A percentile compares a stretch with the other conserved stretches of the same genome.
Evolutionary conservation across 2,888 invertebrate species (phyloP).

Genomic region (Nebria brevicollis): DNA sequence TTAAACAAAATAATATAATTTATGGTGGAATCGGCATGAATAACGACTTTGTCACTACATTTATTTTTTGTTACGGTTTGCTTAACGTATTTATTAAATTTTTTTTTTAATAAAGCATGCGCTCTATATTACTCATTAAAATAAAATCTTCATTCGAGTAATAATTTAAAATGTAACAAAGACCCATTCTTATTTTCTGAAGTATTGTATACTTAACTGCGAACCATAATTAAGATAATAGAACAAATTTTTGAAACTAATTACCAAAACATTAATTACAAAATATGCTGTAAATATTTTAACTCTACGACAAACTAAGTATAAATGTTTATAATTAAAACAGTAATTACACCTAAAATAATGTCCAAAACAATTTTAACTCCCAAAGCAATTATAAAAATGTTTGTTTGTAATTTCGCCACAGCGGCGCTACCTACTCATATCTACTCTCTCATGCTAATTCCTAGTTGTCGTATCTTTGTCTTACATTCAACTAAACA

Average conservation of each 20-base stretch:
- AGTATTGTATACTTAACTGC: neutral
- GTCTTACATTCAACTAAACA: neutral
- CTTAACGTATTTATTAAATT: too few species aligned
- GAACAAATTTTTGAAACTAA: neutral
- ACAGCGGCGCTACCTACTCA: constrained; percentile 27
- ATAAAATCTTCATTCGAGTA: too few species aligned
- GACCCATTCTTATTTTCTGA: neutral
- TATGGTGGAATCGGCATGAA: too few species aligned
- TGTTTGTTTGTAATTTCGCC: constrained; percentile 16
- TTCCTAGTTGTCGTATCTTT: neutral
- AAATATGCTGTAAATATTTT: neutral
- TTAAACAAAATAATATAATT: too few species aligned
- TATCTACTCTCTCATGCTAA: neutral
- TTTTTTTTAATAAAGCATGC: too few species aligned
- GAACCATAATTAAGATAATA: neutral
- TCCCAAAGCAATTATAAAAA: constrained; percentile 27
- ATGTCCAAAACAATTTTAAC: constrained; percentile 16
- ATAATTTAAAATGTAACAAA: too few species aligned
- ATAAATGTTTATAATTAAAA: constrained; percentile 14
- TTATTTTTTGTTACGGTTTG: too few species aligned
- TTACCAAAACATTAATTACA: neutral
- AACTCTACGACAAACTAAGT: neutral
- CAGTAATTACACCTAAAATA: constrained; percentile 12
- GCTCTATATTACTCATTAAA: too few species aligned
- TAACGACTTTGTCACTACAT: too few species aligned